Evolutionary conservation across 2,797 vertebrate species (phyloP).

Genomic region (Xyrichtys novacula): DNA sequence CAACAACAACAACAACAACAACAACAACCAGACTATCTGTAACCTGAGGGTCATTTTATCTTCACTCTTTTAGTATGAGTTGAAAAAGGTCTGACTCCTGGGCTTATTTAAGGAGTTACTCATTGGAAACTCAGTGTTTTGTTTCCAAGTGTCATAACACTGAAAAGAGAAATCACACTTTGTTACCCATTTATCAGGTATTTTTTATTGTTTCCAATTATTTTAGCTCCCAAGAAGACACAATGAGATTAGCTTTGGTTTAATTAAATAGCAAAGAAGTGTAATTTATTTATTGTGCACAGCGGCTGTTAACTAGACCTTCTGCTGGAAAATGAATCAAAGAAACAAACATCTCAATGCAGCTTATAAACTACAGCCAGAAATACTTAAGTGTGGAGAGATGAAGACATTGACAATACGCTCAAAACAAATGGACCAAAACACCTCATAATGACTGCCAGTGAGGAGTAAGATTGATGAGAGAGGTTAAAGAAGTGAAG

Average conservation of each 20-base stretch:
- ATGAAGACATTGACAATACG: constrained; percentile 44
- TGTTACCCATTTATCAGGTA: not conserved
- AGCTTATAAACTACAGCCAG: constrained; percentile 34
- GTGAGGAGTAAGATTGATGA: constrained; percentile 58
- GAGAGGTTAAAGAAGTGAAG: constrained; percentile 43
- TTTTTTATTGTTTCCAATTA: not conserved
- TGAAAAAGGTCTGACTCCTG: not conserved
- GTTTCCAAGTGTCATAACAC: not conserved
- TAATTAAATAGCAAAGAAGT: not conserved
- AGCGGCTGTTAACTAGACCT: not conserved
- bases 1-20: not conserved
- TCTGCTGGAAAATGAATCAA: not conserved
- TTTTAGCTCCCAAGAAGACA: not conserved
- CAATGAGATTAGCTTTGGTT: not conserved
- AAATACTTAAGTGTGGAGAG: constrained; percentile 9
- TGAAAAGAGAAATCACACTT: not conserved
- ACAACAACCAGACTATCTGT: not conserved
- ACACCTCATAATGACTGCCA: constrained; percentile 44
- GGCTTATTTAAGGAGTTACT: not conserved
- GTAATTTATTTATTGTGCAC: constrained; percentile 1
- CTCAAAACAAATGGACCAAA: constrained; percentile 61
- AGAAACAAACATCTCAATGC: not conserved
- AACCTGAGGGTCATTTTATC: not conserved
- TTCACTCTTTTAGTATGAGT: not conserved
- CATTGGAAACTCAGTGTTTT: not conserved